Base-by-base conservation (phyloP, 2,888 invertebrate species). In the Lasius platythorax region DNA sequence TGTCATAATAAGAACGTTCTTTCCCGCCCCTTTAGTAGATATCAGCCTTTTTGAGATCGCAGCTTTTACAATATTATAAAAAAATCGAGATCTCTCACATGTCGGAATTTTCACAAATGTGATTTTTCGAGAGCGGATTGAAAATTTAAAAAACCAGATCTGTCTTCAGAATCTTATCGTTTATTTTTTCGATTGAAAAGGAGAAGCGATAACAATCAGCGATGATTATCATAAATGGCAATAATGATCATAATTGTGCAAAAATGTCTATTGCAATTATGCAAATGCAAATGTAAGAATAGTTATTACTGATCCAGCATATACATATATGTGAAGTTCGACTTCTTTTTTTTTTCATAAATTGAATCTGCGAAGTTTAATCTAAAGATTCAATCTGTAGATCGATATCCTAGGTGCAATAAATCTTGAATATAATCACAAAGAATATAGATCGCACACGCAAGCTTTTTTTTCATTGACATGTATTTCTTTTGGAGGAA, bases 401-500 rank as follows among this genome's bases (percentile, higher is more conserved):
- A 18, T 53, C 18, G 50, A 53, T 53, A 2, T 46, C 46, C 4
- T 3, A 37, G 23, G 11, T 23, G 33, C 23, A 23, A 23, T 50
- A 37, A 28, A 28, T 66, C 12, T 53, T 53, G 12, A 12, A 76
- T 28, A 23, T 28, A 28, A 53, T 53, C 12, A 6, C 18, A n/a
- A 76, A 67, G 30, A 28, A 12, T 53, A 53, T 33, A 15, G 64
- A 63, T 9, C 12, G 28, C 43, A 28, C 43, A 11, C 30, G 75
- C 33, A 33, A 28, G 61, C 23, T 3, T 67, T 28, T 3, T 67
- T 67, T 67, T 64, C 46, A 1, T 37, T 15, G 75, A 37, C 37
- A 37, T 28, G 6, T 37, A 18, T 66, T 37, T 53, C 53, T 66
- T 67, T 28, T 37, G 40, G 30, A 70, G 70, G 30, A 78, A 78